Percentiles rank a stretch among this genome's conserved stretches.
These are phyloP conservation scores for Drosophila yakuba DNA, from an alignment of 1,140 invertebrate species.

Conservation along the genomic window DNA sequence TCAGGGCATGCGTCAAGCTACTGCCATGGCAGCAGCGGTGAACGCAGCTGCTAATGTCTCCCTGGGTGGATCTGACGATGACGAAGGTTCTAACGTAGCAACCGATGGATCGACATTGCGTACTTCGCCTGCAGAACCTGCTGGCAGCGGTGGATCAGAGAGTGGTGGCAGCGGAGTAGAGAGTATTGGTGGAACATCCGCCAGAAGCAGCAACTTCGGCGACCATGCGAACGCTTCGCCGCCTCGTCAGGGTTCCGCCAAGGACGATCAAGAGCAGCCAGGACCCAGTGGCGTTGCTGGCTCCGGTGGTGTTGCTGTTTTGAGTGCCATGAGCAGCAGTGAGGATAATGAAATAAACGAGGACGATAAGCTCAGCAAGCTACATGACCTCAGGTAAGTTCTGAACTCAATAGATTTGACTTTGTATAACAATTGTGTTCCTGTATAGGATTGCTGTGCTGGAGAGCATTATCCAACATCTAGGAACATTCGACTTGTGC, in stretches of 20 bases:
- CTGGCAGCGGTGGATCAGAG: constrained; percentile 90
- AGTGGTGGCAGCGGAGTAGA: constrained; percentile 95
- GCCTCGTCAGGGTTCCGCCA: constrained; percentile 65
- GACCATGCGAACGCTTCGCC: constrained; percentile 84
- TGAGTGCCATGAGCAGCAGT: constrained; percentile 74
- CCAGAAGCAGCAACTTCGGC: constrained; percentile 94
- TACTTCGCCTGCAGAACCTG: constrained; percentile 94
- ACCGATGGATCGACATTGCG: constrained; percentile 96
- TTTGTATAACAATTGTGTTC: not conserved
- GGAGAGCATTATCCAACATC: constrained; percentile 78
- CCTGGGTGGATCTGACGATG: constrained; percentile 93
- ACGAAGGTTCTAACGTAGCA: constrained; percentile 96
- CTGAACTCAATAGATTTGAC: too few relatives aligned
- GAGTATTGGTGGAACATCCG: constrained; percentile 95
- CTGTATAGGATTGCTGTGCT: constrained; percentile 70
- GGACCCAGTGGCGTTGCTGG: constrained; percentile 65
- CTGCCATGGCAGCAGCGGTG: constrained; percentile 66
- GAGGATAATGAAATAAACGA: constrained; percentile 85
- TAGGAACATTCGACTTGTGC: constrained; percentile 82
- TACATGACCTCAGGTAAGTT: constrained; percentile 87
- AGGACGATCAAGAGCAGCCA: constrained; percentile 57
- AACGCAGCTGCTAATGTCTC: constrained; percentile 89
- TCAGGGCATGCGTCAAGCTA: constrained; percentile 68
- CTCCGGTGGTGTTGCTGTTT: constrained; percentile 20
- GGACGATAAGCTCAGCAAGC: constrained; percentile 85